Evolutionary conservation across 2,113 vertebrate species (phyloP).

Genomic region (Pseudorhombus dupliciocellatus): DNA sequence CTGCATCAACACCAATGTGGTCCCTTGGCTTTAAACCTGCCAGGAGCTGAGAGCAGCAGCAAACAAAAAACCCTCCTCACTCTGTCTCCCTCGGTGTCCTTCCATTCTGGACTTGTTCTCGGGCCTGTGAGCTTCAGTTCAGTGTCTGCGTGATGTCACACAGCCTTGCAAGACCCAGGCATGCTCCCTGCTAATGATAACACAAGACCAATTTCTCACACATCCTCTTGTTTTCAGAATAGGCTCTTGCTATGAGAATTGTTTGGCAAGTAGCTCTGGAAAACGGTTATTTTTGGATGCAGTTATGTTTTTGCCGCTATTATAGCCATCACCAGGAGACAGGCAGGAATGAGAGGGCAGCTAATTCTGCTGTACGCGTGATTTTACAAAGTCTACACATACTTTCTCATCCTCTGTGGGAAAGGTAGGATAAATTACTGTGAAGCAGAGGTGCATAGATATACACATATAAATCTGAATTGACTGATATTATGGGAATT

Average conservation of each 20-base stretch:
- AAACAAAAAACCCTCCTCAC: slow-evolving; percentile 15
- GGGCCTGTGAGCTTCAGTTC: slow-evolving; percentile 28
- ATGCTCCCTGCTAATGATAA: slow-evolving; percentile 43
- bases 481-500: slow-evolving; percentile 59
- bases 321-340: slow-evolving; percentile 63
- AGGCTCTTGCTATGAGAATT: slow-evolving; percentile 45
- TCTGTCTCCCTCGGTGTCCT: slow-evolving; percentile 1
- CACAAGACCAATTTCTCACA: slow-evolving; percentile 51
- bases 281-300: slow-evolving; percentile 76
- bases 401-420: slow-evolving; percentile 66
- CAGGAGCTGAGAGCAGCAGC: slow-evolving; percentile 56
- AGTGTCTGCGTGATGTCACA: slow-evolving; percentile 43
- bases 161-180: slow-evolving; percentile 17
- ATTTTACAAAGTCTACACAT: slow-evolving; percentile 70
- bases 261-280: slow-evolving; percentile 57
- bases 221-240: slow-evolving; percentile 41
- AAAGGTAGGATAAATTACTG: slow-evolving; percentile 51
- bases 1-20: slow-evolving; percentile 63
- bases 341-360: slow-evolving; percentile 61
- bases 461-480: slow-evolving; percentile 62
- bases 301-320: slow-evolving; percentile 66
- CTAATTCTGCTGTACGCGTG: slow-evolving; percentile 32
- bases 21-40: slow-evolving; percentile 72
- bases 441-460: slow-evolving; percentile 15
- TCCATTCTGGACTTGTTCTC: slow-evolving; percentile 21